These are phyloP conservation scores for Strix aluco DNA, from an alignment of 2,113 vertebrate genomes.

Conservation along the genomic window DNA sequence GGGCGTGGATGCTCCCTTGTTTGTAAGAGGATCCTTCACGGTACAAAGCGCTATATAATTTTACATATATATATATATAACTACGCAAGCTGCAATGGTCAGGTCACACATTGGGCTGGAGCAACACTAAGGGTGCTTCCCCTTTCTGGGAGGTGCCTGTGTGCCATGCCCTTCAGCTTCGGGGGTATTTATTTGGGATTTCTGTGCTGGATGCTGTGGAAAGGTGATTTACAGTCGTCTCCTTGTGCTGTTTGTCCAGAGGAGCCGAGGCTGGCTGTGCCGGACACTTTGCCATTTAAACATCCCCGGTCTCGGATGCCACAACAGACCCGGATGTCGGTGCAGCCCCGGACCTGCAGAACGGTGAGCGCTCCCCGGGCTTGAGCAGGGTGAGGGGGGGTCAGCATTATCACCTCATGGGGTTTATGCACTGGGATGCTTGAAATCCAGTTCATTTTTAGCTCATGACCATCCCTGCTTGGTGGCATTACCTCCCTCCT, in stretches of 20 bases:
- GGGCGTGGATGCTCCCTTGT: accelerated
- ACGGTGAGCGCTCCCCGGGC: neutral
- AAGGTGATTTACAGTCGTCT: neutral
- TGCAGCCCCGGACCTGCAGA: neutral
- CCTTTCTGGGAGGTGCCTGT: too few species aligned
- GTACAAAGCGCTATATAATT: neutral
- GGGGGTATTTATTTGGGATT: neutral
- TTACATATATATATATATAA: neutral
- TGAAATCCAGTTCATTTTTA: neutral
- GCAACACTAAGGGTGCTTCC: neutral
- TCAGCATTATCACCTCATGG: neutral
- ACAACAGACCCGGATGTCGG: conserved; percentile 1
- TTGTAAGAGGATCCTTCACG: neutral
- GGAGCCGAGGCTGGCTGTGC: neutral
- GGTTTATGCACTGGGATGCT: accelerated
- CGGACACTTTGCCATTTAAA: neutral
- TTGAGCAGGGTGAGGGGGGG: accelerated
- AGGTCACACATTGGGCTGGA: neutral
- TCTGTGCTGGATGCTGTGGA: neutral
- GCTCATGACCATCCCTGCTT: neutral
- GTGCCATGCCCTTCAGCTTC: neutral
- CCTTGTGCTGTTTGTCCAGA: conserved; percentile 12
- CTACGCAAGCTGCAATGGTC: neutral
- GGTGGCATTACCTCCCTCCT: neutral
- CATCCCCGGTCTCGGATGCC: neutral